These are phyloP conservation scores for Ceratoteleas bidentatus DNA, from an alignment of 1,140 invertebrate genomes.

Conservation along the genomic window DNA sequence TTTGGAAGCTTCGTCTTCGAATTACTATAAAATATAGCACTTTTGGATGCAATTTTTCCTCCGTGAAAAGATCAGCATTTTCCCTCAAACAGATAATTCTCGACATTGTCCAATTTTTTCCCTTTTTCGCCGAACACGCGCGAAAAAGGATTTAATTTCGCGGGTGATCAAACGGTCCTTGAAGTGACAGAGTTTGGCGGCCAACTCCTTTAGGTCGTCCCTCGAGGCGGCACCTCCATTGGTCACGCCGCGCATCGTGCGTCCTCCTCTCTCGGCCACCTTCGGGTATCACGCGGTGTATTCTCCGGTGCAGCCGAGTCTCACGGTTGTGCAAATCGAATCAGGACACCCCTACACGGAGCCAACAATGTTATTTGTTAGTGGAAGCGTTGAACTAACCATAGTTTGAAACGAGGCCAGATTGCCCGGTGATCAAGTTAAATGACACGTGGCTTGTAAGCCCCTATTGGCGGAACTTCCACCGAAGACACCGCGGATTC, in stretches of 20 bases:
- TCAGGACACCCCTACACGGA: conserved; percentile 75
- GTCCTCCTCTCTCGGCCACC: conserved; percentile 32
- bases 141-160: conserved; percentile 20
- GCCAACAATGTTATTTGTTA: conserved; percentile 81
- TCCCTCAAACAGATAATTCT: no score
- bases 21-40: no score
- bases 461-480: conserved; percentile 43
- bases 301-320: conserved; percentile 50
- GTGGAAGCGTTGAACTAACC: conserved; percentile 79
- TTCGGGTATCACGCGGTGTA: conserved; percentile 40
- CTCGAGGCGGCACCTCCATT: conserved; percentile 27
- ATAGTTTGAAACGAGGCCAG: conserved; percentile 81
- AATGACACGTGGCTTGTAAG: conserved; percentile 79
- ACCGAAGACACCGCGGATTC: conserved; percentile 36
- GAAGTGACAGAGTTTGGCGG: conserved; percentile 42
- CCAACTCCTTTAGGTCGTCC: conserved; percentile 29
- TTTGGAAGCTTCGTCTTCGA: no score
- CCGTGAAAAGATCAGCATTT: no score
- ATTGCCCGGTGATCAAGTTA: conserved; percentile 82
- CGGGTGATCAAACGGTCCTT: conserved; percentile 28
- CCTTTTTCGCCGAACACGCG: not conserved
- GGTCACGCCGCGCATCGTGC: conserved; percentile 13
- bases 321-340: conserved; percentile 77
- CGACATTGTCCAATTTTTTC: no score
- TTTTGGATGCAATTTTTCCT: no score